phyloP scores from a whole-genome alignment of 2,888 invertebrate species.

The Phalera bucephala region DNA sequence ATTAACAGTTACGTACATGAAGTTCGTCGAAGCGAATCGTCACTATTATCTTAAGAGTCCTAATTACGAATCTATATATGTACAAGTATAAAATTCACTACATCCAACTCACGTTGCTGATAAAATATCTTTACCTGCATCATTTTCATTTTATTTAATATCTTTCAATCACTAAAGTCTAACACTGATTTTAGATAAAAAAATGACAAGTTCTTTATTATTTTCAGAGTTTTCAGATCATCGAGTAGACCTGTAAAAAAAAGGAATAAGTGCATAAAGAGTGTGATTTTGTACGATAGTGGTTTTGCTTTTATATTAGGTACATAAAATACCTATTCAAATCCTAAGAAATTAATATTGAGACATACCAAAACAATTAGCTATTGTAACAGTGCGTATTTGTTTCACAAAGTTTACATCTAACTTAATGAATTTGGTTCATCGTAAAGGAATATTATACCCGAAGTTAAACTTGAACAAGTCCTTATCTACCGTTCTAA shows the following conservation, averaged over 20 bases:
- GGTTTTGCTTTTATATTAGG: too few relatives aligned
- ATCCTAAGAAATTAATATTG: too few relatives aligned
- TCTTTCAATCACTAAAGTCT: slow-evolving; percentile 56
- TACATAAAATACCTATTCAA: too few relatives aligned
- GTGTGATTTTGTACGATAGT: too few relatives aligned
- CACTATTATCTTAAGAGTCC: slow-evolving; percentile 65
- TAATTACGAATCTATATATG: slow-evolving; percentile 65
- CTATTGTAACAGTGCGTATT: too few relatives aligned
- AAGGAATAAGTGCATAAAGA: too few relatives aligned
- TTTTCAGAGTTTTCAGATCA: slow-evolving; percentile 53
- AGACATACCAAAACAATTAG: too few relatives aligned
- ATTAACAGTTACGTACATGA: slow-evolving; percentile 74
- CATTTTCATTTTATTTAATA: slow-evolving; percentile 49
- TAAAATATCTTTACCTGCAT: slow-evolving; percentile 59
- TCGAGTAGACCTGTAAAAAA: slow-evolving; percentile 64
- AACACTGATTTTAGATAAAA: slow-evolving; percentile 67
- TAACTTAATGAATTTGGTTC: too few relatives aligned
- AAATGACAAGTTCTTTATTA: slow-evolving; percentile 44
- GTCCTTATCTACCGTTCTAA: too few relatives aligned
- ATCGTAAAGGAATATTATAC: too few relatives aligned
- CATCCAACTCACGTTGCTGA: slow-evolving; percentile 54
- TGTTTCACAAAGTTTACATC: too few relatives aligned
- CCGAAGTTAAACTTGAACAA: too few relatives aligned
- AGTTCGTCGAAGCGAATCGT: slow-evolving; percentile 71
- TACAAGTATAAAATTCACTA: slow-evolving; percentile 80